Conservation (phyloP, 2,113 vertebrate species). For the Motacilla alba region DNA sequence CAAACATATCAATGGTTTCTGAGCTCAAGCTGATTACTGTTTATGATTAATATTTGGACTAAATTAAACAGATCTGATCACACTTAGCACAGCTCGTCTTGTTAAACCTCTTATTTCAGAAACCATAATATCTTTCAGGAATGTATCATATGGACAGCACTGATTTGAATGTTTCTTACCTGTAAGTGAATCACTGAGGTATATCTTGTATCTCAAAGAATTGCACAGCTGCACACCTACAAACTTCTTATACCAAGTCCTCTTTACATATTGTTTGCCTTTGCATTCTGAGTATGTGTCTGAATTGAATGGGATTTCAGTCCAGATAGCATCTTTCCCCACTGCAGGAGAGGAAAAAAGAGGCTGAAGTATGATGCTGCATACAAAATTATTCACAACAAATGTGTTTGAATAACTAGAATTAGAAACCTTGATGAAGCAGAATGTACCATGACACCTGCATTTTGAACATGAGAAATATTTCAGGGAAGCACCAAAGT, state of each 20-base stretch:
- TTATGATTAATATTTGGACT: not conserved
- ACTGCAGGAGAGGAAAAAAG: slow-evolving; percentile 53
- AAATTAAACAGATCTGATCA: not conserved
- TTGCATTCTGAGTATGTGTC: slow-evolving; percentile 92
- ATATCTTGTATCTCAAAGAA: slow-evolving; percentile 98
- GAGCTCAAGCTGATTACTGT: not conserved
- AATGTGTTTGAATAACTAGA: not conserved
- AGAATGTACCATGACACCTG: not conserved
- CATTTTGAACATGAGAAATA: not conserved
- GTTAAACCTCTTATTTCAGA: not conserved
- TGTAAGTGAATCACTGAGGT: slow-evolving; percentile 92
- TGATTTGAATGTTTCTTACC: slow-evolving; percentile 74
- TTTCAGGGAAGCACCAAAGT: not conserved
- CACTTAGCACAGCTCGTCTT: not conserved
- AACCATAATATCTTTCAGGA: not conserved
- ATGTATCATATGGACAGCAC: not conserved
- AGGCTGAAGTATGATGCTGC: not conserved
- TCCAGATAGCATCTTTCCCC: slow-evolving; percentile 98
- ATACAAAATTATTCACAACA: not conserved
- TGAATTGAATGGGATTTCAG: slow-evolving; percentile 88
- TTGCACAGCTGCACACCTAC: slow-evolving; percentile 98
- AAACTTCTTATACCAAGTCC: slow-evolving; percentile 98
- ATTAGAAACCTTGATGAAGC: not conserved
- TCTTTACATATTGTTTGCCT: slow-evolving; percentile 91
- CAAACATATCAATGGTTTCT: not conserved